Percentiles rank a stretch among this genome's conserved stretches.
phyloP scores from a whole-genome alignment of 2,888 invertebrate genomes.

The Polia nebulosa region DNA sequence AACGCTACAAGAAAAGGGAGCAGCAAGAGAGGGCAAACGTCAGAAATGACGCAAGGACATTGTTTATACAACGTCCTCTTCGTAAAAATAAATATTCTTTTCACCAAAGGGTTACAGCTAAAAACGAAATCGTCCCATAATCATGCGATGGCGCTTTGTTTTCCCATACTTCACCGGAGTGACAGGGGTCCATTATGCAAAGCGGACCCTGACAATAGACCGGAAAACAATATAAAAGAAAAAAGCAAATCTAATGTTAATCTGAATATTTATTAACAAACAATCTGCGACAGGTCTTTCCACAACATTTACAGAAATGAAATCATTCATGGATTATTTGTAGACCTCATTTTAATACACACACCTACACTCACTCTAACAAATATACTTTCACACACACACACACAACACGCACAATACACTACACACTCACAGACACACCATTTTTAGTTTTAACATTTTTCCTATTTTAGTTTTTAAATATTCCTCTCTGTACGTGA shows the following conservation, averaged over 20 bases:
- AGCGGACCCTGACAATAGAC: conserved; percentile 24
- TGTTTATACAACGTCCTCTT: background rate
- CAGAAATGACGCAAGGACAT: background rate
- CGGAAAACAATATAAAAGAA: conserved; percentile 20
- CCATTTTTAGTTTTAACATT: no score
- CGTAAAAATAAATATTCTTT: conserved; percentile 10
- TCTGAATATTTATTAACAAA: conserved; percentile 34
- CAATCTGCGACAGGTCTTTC: background rate
- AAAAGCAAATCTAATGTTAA: conserved; percentile 16
- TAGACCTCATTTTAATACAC: no score
- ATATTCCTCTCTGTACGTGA: no score
- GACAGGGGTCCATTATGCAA: conserved; percentile 41
- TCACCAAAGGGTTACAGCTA: conserved; percentile 22
- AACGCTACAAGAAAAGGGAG: no score
- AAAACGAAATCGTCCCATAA: conserved; percentile 27
- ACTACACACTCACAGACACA: no score
- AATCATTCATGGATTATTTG: no score
- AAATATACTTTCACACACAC: no score
- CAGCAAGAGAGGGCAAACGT: no score
- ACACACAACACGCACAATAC: no score
- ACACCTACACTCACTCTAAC: no score
- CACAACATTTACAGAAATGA: background rate
- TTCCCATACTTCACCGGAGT: conserved; percentile 23
- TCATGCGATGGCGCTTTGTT: conserved; percentile 37
- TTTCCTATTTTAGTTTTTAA: no score